Percentiles rank a stretch among this genome's conserved stretches.
phyloP scores from a whole-genome alignment of 2,888 invertebrate genomes.

The Chesias legatella region DNA sequence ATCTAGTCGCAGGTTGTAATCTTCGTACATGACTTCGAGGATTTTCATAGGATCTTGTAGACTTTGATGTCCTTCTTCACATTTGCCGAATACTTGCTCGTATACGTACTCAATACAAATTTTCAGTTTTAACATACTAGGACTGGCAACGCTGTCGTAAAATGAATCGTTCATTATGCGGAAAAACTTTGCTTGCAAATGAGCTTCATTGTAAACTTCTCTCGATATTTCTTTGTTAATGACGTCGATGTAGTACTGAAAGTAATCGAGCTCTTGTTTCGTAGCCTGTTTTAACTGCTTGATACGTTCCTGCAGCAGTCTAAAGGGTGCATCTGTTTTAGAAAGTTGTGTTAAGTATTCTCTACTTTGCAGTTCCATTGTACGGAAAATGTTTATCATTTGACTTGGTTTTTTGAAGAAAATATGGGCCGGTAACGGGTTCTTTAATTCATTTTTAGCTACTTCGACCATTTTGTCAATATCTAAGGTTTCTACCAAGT shows the following conservation, averaged over 20 bases:
- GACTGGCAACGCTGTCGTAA: conserved; percentile 67
- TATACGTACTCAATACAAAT: conserved; percentile 74
- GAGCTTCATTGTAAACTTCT: conserved; percentile 59
- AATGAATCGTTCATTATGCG: conserved; percentile 63
- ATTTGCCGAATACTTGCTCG: conserved; percentile 69
- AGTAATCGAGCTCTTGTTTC: conserved; percentile 63
- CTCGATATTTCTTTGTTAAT: conserved; percentile 57
- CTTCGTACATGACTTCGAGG: conserved; percentile 70
- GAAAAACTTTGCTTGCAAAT: conserved; percentile 66
- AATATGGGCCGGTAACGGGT: conserved; percentile 50
- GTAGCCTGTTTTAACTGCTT: conserved; percentile 56
- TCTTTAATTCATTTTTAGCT: conserved; percentile 55
- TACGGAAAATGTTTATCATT: conserved; percentile 65
- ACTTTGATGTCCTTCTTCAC: conserved; percentile 69
- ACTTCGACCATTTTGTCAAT: conserved; percentile 65
- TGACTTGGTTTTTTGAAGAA: conserved; percentile 59
- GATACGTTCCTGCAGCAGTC: conserved; percentile 53
- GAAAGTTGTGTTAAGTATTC: conserved; percentile 67
- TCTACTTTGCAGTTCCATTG: conserved; percentile 72
- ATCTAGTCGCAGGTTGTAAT: conserved; percentile 65
- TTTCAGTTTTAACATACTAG: conserved; percentile 60
- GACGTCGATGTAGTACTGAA: conserved; percentile 64
- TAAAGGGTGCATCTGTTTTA: conserved; percentile 58
- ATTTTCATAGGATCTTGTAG: conserved; percentile 71
- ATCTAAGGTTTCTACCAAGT: conserved; percentile 62